Conservation (phyloP, 2,888 invertebrate genomes). For the Drosophila buzzatii region DNA sequence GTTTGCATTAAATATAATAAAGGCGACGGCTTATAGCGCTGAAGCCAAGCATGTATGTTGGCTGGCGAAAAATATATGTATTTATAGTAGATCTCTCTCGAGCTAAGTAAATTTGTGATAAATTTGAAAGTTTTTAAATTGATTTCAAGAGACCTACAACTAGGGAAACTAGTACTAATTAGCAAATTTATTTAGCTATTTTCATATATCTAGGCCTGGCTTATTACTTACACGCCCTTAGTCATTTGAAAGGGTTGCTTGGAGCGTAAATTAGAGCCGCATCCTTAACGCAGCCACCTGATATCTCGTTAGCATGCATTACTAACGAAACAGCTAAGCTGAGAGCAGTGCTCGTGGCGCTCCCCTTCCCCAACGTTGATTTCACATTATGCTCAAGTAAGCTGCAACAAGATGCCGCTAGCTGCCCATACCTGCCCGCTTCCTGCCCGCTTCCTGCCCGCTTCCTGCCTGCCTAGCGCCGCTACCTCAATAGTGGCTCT, state of each 20-base stretch:
- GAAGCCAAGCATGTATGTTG: not conserved
- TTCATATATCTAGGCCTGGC: not conserved
- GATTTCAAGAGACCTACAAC: not conserved
- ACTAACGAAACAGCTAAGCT: conserved; percentile 53
- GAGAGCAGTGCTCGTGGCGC: not conserved
- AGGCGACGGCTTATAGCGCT: not conserved
- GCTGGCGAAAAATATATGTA: too few species aligned
- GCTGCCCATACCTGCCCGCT: not conserved
- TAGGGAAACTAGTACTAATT: not conserved
- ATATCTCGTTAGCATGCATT: conserved; percentile 78
- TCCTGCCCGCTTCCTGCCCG: too few species aligned
- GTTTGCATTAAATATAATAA: not conserved
- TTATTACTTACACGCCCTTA: not conserved
- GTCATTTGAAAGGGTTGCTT: conserved; percentile 33
- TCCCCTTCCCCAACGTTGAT: not conserved
- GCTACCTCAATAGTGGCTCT: conserved; percentile 53
- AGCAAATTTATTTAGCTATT: not conserved
- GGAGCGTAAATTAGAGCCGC: conserved; percentile 35
- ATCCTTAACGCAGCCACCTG: conserved; percentile 62
- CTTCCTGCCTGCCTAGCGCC: not conserved
- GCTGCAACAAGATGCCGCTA: conserved; percentile 53
- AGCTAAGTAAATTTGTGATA: not conserved
- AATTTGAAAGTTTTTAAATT: not conserved
- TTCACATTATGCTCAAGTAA: conserved; percentile 36
- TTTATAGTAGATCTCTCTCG: not conserved